phyloP scores from a whole-genome alignment of 2,888 invertebrate species.

The Euzophera pinguis region DNA sequence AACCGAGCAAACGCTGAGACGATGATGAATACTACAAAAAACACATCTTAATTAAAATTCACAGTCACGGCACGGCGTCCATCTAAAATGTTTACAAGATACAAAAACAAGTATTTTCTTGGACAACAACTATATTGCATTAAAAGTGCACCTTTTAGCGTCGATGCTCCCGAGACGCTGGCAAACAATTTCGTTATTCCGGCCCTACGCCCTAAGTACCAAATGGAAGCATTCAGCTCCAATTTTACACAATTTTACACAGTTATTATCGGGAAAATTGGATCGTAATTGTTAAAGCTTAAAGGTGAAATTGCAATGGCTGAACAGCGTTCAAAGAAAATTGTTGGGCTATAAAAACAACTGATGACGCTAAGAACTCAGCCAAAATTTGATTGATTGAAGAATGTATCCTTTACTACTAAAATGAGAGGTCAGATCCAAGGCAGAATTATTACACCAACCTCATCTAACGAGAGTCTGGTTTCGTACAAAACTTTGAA shows the following conservation, averaged over 20 bases:
- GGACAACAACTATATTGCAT: neutral
- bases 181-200: conserved; percentile 5
- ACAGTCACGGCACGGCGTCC: neutral
- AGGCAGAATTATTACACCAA: too few relatives aligned
- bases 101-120: neutral
- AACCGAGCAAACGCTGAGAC: too few relatives aligned
- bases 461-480: too few relatives aligned
- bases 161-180: neutral
- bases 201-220: neutral
- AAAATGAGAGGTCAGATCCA: too few relatives aligned
- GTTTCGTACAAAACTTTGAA: too few relatives aligned
- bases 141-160: neutral
- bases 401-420: too few relatives aligned
- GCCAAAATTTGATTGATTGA: too few relatives aligned
- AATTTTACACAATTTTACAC: neutral
- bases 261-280: neutral
- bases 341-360: too few relatives aligned
- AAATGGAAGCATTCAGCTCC: neutral
- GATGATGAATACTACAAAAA: too few relatives aligned
- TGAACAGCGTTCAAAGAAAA: too few relatives aligned
- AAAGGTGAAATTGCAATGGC: too few relatives aligned
- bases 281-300: neutral
- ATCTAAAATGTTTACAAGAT: neutral
- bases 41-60: neutral
- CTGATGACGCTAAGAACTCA: too few relatives aligned